Conservation (phyloP, 2,797 vertebrate genomes). For the Pangasius macronema region DNA sequence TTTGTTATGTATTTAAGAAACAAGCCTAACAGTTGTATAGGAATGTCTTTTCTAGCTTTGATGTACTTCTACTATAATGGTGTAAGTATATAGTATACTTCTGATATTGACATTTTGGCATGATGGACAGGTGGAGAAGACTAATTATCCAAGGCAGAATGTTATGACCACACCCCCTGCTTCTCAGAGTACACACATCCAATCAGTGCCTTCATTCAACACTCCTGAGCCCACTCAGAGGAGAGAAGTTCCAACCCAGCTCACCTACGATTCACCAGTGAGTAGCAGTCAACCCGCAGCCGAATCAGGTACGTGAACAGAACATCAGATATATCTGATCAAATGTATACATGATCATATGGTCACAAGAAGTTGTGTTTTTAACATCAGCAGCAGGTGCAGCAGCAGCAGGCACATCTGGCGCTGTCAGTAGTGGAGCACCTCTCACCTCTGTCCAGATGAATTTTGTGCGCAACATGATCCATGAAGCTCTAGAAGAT, state of each 20-base stretch:
- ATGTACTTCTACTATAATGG: background rate
- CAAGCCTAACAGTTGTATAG: background rate
- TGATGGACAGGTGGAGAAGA: constrained; percentile 66
- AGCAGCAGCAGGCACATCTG: constrained; percentile 74
- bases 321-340: background rate
- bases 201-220: constrained; percentile 63
- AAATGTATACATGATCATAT: background rate
- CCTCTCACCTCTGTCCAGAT: constrained; percentile 91
- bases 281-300: constrained; percentile 66
- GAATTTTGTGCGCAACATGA: constrained; percentile 95
- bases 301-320: constrained; percentile 64
- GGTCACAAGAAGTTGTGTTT: constrained; percentile 43
- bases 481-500: constrained; percentile 93
- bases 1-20: background rate
- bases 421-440: constrained; percentile 75
- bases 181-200: constrained; percentile 61
- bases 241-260: constrained; percentile 71
- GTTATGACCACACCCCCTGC: constrained; percentile 65
- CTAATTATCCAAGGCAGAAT: constrained; percentile 68
- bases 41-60: background rate
- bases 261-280: constrained; percentile 73
- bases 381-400: constrained; percentile 67
- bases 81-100: background rate
- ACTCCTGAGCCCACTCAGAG: constrained; percentile 77
- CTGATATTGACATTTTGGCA: background rate